phyloP scores from a whole-genome alignment of 2,888 invertebrate species.

The Tolmerus cingulatus region DNA sequence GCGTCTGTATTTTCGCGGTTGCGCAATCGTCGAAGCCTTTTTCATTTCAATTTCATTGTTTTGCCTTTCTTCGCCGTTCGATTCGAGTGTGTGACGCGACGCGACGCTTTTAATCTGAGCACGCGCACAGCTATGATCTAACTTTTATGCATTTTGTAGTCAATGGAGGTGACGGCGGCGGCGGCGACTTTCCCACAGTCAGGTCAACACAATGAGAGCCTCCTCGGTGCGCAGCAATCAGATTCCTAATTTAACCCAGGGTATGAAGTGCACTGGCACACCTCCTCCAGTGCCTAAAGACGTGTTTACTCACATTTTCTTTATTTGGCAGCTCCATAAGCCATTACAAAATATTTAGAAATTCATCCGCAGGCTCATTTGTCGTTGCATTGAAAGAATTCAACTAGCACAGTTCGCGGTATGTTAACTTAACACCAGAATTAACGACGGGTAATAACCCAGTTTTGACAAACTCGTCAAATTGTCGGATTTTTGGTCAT shows the following conservation, averaged over 20 bases:
- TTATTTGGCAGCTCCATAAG: neutral
- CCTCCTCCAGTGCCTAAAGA: neutral
- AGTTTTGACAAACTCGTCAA: neutral
- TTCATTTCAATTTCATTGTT: slow-evolving; percentile 14
- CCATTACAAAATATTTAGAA: neutral
- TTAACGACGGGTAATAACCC: too few relatives aligned
- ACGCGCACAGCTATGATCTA: neutral
- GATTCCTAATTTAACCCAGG: neutral
- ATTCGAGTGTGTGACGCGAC: neutral
- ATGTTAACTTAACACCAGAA: too few relatives aligned
- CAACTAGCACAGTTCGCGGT: neutral
- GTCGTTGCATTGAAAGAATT: neutral
- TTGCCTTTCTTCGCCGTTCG: neutral
- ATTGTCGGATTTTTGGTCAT: too few relatives aligned
- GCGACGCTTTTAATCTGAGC: neutral
- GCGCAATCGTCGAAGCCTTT: neutral
- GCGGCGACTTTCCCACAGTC: neutral
- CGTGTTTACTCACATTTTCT: neutral
- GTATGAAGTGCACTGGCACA: neutral
- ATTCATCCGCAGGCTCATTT: neutral
- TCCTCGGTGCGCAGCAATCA: neutral
- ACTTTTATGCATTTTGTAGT: neutral
- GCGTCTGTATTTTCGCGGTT: neutral
- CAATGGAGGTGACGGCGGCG: neutral
- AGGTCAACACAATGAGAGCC: neutral